Evolutionary conservation across 1,140 invertebrate genomes (phyloP).

Genomic region (Halictus rubicundus): DNA sequence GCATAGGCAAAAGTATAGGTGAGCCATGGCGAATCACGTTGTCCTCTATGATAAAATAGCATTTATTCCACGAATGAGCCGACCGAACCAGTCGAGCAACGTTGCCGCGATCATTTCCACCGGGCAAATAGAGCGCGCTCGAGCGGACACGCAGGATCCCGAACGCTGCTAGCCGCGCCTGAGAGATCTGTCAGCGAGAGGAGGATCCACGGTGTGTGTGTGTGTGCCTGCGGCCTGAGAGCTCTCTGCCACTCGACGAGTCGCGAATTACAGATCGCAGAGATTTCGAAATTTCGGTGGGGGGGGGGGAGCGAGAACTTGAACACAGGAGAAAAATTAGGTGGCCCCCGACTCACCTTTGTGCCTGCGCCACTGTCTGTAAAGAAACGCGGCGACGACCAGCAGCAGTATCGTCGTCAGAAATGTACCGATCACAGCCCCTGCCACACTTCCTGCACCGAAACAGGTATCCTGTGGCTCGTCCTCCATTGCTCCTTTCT

Average conservation of each 20-base stretch:
- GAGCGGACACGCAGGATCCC: not conserved
- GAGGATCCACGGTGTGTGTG: no score
- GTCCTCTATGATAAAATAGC: conserved; percentile 18
- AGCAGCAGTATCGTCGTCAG: conserved; percentile 78
- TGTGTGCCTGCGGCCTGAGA: no score
- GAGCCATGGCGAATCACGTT: not conserved
- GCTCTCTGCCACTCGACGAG: no score
- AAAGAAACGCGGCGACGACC: conserved; percentile 75
- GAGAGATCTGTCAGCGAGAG: conserved; percentile 21
- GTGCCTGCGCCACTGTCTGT: conserved; percentile 78
- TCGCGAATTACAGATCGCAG: not conserved
- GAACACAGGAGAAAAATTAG: not conserved
- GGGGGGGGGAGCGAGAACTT: no score
- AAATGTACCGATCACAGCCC: conserved; percentile 82
- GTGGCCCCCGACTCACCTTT: conserved; percentile 73
- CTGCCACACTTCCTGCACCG: conserved; percentile 79
- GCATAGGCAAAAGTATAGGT: not conserved
- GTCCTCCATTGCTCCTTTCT: conserved; percentile 57
- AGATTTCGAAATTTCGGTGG: conserved; percentile 29
- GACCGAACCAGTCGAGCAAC: not conserved
- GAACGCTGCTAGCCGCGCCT: no score
- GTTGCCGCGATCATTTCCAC: not conserved
- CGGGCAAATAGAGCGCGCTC: conserved; percentile 24
- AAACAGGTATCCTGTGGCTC: conserved; percentile 74
- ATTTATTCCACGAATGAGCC: not conserved